These are phyloP conservation scores for Gymnopithys bicolor DNA, from an alignment of 2,797 vertebrate species.

Conservation along the genomic window DNA sequence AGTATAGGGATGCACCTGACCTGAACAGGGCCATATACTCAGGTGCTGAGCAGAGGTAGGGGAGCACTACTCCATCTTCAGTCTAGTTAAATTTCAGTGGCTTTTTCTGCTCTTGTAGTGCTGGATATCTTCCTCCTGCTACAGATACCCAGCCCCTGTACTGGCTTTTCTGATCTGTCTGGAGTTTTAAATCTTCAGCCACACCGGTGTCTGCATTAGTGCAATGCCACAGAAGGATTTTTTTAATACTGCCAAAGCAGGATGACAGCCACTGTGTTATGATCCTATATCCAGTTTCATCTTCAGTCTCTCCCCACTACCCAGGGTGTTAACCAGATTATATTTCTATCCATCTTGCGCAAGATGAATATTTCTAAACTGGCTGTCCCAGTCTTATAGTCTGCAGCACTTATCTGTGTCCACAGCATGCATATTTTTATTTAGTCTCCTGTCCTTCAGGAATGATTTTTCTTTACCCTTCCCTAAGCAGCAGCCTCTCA, in stretches of 20 bases:
- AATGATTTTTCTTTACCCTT: slow-evolving; percentile 32
- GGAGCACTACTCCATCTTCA: background rate
- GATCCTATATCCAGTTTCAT: slow-evolving; percentile 59
- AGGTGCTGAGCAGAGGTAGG: background rate
- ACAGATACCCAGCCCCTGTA: background rate
- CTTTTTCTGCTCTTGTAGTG: background rate
- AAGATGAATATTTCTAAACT: slow-evolving; percentile 63
- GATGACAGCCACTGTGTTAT: slow-evolving; percentile 17
- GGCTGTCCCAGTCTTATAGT: slow-evolving; percentile 60
- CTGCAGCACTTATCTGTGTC: slow-evolving; percentile 64
- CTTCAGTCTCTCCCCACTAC: slow-evolving; percentile 61
- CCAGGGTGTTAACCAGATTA: slow-evolving; percentile 73
- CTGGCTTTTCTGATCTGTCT: background rate
- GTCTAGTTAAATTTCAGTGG: background rate
- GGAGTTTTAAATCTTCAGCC: background rate
- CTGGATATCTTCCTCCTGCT: background rate
- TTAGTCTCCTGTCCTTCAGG: slow-evolving; percentile 33
- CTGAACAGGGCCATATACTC: background rate
- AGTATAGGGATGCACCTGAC: background rate
- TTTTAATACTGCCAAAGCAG: background rate
- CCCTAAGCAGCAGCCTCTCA: slow-evolving; percentile 25
- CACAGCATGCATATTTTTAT: slow-evolving; percentile 63
- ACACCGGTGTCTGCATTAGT: background rate
- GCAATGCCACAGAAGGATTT: background rate
- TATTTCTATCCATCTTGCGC: slow-evolving; percentile 67